phyloP scores from a whole-genome alignment of 2,113 vertebrate genomes.

The Coptodon rendalli region DNA sequence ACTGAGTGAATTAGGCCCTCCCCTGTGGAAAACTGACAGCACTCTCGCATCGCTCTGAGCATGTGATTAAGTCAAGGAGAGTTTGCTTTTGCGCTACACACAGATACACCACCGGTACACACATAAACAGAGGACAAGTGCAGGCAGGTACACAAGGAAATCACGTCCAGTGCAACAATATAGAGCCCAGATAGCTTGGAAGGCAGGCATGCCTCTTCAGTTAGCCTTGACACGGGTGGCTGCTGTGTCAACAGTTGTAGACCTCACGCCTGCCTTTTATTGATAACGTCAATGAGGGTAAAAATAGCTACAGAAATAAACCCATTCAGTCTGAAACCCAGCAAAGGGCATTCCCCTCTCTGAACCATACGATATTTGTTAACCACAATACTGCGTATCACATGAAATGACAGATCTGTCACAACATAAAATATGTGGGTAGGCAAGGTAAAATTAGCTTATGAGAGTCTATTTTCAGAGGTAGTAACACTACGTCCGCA shows the following conservation, averaged over 20 bases:
- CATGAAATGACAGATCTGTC: slow-evolving; percentile 61
- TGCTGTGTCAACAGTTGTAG: slow-evolving; percentile 8
- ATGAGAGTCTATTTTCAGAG: slow-evolving; percentile 50
- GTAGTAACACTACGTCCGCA: background rate
- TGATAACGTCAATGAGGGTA: slow-evolving; percentile 5
- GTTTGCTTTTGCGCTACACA: slow-evolving; percentile 49
- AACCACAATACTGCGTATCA: slow-evolving; percentile 55
- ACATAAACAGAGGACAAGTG: background rate
- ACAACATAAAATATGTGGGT: slow-evolving; percentile 51
- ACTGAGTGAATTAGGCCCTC: slow-evolving; percentile 66
- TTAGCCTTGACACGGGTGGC: background rate
- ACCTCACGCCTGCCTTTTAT: background rate
- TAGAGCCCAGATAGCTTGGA: background rate
- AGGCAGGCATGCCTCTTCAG: background rate
- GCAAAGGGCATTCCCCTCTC: slow-evolving; percentile 49
- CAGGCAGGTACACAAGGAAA: background rate
- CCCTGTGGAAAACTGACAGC: slow-evolving; percentile 68
- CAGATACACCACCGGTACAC: slow-evolving; percentile 1
- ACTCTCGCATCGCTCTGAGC: slow-evolving; percentile 59
- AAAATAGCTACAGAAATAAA: slow-evolving; percentile 1
- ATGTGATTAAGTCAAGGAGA: slow-evolving; percentile 65
- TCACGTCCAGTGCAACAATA: background rate
- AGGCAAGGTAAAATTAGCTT: slow-evolving; percentile 56
- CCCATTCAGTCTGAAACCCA: slow-evolving; percentile 7
- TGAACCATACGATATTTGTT: slow-evolving; percentile 38